A percentile compares a stretch with the other conserved stretches of the same genome.
Conservation (phyloP, 2,888 invertebrate genomes). For the Plagiodera versicolora region DNA sequence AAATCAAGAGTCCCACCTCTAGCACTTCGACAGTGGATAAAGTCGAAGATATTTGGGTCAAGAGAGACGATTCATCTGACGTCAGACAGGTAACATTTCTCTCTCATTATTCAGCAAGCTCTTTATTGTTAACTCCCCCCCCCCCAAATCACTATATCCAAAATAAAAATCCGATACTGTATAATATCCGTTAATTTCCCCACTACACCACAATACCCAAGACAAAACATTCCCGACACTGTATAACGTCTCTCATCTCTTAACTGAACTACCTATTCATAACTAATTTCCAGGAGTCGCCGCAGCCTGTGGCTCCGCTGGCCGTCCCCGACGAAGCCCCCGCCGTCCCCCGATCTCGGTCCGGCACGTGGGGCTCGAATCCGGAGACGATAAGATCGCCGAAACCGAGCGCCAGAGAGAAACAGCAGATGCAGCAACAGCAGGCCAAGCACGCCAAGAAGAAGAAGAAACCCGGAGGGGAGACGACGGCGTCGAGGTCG, state of each 20-base stretch:
- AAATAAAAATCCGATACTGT: no score
- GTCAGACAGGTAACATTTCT: constrained; percentile 64
- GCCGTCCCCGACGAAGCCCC: constrained; percentile 60
- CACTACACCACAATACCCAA: no score
- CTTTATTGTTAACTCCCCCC: no score
- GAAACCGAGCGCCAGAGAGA: constrained; percentile 23
- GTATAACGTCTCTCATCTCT: no score
- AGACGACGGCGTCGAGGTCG: constrained; percentile 41
- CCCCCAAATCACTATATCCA: no score
- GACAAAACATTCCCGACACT: no score
- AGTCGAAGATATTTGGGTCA: constrained; percentile 72
- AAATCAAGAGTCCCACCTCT: constrained; percentile 75
- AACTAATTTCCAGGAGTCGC: constrained; percentile 62
- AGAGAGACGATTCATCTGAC: constrained; percentile 56
- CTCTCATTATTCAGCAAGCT: no score
- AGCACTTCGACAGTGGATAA: constrained; percentile 63
- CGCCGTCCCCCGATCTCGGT: constrained; percentile 60
- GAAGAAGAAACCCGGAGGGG: constrained; percentile 51
- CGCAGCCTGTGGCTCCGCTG: constrained; percentile 63
- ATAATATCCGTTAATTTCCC: no score
- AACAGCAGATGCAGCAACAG: constrained; percentile 30
- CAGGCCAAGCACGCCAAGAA: constrained; percentile 41
- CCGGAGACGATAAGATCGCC: constrained; percentile 36
- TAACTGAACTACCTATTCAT: no score
- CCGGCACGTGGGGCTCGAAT: constrained; percentile 65